These are phyloP conservation scores for Zaprionus ornatus DNA, from an alignment of 1,140 invertebrate genomes.

Conservation along the genomic window DNA sequence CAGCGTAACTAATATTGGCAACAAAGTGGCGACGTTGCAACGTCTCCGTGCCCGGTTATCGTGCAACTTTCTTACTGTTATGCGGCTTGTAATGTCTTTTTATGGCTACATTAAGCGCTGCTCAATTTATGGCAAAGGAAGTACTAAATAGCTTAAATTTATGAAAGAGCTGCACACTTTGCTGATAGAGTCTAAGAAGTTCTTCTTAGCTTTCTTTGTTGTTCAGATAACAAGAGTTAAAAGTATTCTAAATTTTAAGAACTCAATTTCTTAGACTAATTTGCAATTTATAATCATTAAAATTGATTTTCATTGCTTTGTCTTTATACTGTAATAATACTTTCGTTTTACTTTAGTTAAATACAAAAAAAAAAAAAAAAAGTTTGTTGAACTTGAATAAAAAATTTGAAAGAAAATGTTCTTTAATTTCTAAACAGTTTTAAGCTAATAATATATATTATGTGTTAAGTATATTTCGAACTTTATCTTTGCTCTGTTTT, in stretches of 20 bases:
- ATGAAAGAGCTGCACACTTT: background rate
- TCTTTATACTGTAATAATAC: no score
- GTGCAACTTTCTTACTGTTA: conserved; percentile 23
- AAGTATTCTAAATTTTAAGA: background rate
- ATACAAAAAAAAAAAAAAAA: no score
- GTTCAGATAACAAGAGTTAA: background rate
- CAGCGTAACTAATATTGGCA: conserved; percentile 68
- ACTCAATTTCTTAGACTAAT: no score
- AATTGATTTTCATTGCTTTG: no score
- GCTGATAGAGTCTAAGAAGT: background rate
- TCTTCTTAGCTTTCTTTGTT: background rate
- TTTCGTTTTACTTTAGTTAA: no score
- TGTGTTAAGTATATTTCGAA: no score
- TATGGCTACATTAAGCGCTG: conserved; percentile 22
- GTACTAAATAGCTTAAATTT: background rate
- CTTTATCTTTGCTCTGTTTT: background rate
- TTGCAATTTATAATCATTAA: no score
- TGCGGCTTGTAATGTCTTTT: conserved; percentile 7
- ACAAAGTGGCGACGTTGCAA: conserved; percentile 49
- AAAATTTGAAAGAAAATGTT: no score
- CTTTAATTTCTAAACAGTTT: no score
- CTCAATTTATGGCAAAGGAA: conserved; percentile 32
- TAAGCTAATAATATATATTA: no score
- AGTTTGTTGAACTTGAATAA: no score
- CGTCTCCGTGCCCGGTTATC: background rate